Conservation (phyloP, 1,140 invertebrate genomes). For the Chrysoperla carnea region DNA sequence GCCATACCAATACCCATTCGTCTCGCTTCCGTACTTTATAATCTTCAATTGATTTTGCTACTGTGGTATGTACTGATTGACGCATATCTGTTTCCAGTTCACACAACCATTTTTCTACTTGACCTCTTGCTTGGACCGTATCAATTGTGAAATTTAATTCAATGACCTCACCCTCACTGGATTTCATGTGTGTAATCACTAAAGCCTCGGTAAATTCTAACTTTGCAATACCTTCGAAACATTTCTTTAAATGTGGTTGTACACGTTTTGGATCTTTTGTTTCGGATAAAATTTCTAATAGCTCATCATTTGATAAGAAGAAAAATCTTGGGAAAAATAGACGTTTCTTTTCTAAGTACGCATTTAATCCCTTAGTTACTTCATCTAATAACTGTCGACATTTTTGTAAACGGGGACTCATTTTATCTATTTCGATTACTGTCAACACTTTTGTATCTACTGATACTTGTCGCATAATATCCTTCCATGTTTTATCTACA, state of each 20-base stretch:
- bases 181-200: slow-evolving; percentile 80
- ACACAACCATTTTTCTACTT: slow-evolving; percentile 93
- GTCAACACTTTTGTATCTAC: slow-evolving; percentile 64
- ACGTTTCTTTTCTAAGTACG: slow-evolving; percentile 90
- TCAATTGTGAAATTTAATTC: slow-evolving; percentile 61
- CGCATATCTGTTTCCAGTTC: slow-evolving; percentile 87
- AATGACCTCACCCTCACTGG: slow-evolving; percentile 75
- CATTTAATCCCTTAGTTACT: slow-evolving; percentile 84
- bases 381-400: slow-evolving; percentile 72
- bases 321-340: slow-evolving; percentile 92
- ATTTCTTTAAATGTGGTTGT: slow-evolving; percentile 97
- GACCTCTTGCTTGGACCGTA: slow-evolving; percentile 74
- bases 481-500: slow-evolving; percentile 89
- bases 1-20: slow-evolving; percentile 77
- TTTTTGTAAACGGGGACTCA: slow-evolving; percentile 80
- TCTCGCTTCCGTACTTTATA: slow-evolving; percentile 46
- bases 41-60: slow-evolving; percentile 38
- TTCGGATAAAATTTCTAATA: slow-evolving; percentile 90
- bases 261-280: slow-evolving; percentile 91
- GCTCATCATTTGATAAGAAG: slow-evolving; percentile 92
- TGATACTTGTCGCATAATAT: slow-evolving; percentile 77
- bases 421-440: slow-evolving; percentile 82
- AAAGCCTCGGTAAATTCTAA: slow-evolving; percentile 72
- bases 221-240: slow-evolving; percentile 82
- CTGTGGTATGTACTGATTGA: slow-evolving; percentile 59